Evolutionary conservation across 2,113 vertebrate genomes (phyloP).

Genomic region (cattle (Bos taurus)): ARS-UCD2.0 NC_037353.1:3512501-3513000

Average conservation of each 20-base stretch:
- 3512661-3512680: neutral
- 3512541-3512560: neutral
- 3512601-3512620: neutral
- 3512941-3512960: neutral
- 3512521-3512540: neutral
- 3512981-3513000: no score
- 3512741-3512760: neutral
- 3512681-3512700: neutral
- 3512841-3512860: neutral
- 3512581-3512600: neutral
- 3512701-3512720: neutral
- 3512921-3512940: neutral
- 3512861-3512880: neutral
- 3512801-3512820: neutral
- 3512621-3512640: neutral
- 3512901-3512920: neutral
- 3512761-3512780: neutral
- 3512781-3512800: neutral
- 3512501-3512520: neutral
- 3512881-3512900: neutral
- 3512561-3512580: neutral
- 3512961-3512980: neutral
- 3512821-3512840: rapidly evolving
- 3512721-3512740: neutral
- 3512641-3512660: neutral